Conservation (phyloP, 92 coral and sea anemone genomes). For the Zoanthus solanderi region DNA sequence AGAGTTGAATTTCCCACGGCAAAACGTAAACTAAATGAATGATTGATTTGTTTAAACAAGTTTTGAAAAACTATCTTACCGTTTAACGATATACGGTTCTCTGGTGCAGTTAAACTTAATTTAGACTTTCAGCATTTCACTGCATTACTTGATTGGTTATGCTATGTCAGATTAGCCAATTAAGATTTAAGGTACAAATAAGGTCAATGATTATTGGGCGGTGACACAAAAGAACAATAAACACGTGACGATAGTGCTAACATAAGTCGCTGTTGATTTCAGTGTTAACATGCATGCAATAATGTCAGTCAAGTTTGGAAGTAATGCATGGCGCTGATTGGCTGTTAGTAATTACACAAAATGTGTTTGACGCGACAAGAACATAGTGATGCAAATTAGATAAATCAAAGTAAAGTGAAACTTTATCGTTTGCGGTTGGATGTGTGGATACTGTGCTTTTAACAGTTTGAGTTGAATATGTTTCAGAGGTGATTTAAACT, state of each 20-base stretch:
- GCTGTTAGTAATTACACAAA: conserved; percentile 34
- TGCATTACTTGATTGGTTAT: conserved; percentile 18
- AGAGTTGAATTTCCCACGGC: conserved; percentile 25
- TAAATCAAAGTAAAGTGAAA: conserved; percentile 72
- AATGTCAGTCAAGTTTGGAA: conserved; percentile 41
- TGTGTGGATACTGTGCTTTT: conserved; percentile 79
- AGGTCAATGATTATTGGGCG: conserved; percentile 35
- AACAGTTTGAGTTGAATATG: conserved; percentile 46
- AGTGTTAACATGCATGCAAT: conserved; percentile 34
- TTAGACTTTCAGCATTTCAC: conserved; percentile 4
- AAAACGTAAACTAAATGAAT: not conserved
- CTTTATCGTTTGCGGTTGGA: conserved; percentile 79
- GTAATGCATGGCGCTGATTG: conserved; percentile 37
- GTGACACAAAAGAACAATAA: conserved; percentile 42
- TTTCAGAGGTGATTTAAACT: conserved; percentile 45
- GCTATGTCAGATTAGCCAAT: not conserved
- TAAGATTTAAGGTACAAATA: conserved; percentile 23
- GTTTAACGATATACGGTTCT: too few relatives aligned
- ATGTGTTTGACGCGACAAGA: conserved; percentile 51
- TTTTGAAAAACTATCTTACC: not conserved
- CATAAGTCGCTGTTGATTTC: conserved; percentile 33
- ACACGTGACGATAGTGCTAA: conserved; percentile 40
- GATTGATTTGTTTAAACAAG: conserved; percentile 14
- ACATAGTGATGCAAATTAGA: conserved; percentile 78
- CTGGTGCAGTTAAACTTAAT: not conserved